Evolutionary conservation across 2,113 vertebrate genomes (phyloP).

Genomic region (Daphoenositta chrysoptera): DNA sequence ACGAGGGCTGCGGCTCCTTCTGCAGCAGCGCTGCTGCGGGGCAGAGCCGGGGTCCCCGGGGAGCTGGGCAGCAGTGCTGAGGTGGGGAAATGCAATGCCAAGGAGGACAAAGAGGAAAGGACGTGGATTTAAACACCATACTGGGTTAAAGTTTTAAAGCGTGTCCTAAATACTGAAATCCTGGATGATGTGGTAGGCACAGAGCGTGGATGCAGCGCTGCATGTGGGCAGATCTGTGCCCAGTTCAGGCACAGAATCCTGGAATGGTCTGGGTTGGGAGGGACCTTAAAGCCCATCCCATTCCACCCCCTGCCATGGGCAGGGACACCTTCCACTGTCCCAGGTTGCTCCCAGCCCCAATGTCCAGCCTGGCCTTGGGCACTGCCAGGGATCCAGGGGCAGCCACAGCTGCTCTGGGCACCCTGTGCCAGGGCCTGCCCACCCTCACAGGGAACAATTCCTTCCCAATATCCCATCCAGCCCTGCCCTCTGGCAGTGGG

Average conservation of each 20-base stretch:
- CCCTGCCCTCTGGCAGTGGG: not conserved
- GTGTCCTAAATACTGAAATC: not conserved
- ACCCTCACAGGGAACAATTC: not conserved
- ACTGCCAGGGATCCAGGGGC: not conserved
- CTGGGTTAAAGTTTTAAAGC: not conserved
- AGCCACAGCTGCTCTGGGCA: not conserved
- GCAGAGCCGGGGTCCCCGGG: not conserved
- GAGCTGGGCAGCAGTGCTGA: not conserved
- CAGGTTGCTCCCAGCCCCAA: not conserved
- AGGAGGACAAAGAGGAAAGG: not conserved
- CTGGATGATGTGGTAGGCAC: not conserved
- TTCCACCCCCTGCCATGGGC: not conserved
- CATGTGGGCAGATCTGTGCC: not conserved
- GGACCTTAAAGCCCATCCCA: not conserved
- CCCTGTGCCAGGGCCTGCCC: not conserved
- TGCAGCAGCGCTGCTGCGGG: not conserved
- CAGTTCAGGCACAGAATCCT: accelerated
- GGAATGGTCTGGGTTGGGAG: not conserved
- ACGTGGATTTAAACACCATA: not conserved
- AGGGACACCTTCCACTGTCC: accelerated
- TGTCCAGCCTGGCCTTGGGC: accelerated
- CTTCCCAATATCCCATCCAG: accelerated
- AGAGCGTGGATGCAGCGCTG: accelerated
- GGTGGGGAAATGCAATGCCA: not conserved
- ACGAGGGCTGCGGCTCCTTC: not conserved